Evolutionary conservation across 1,140 invertebrate genomes (phyloP), one percentile per base, ranked within the genome.

Genomic region (Orchestia grillus): DNA sequence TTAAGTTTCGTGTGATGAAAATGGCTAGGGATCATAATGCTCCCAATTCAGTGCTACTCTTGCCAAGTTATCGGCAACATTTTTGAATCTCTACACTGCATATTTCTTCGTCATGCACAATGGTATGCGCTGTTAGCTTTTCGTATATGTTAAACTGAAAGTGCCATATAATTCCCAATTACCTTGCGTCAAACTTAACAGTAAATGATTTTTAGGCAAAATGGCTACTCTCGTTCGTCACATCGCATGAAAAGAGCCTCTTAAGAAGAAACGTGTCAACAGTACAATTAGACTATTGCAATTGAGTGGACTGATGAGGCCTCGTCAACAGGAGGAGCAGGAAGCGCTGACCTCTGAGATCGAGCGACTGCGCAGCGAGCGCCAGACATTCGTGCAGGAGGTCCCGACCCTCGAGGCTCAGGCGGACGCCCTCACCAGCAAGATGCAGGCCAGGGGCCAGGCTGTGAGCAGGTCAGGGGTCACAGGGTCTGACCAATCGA

Each of bases 401-500:
- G 47, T 94, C 44, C 92, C 92, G 36, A 44, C 40, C 28, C 11
- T 94, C 43, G 92, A 94, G 43, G 44, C 92, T 0, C 92, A 94
- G 44, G 92, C 92, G 28, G 92, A 94, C 0, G 44, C 92, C 41
- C 6, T 94, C 36, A 40, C 43, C 16, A 45, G 16, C 41, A 94
- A 94, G 44, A 11, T 94, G 11, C 43, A 94, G 44, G 92, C 4
- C 43, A 94, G 92, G 47, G 92, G 92, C 3, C 92, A 94, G 44
- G 92, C 92, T 94, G 44, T 94, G 0, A 94, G 92, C 92, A 94
- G 92, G 92, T 94, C 44, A 94, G 92, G 45, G 0, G 36, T 92
- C 47, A 19, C n/a, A n/a, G n/a, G n/a, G n/a, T n/a, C n/a, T n/a
- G n/a, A n/a, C n/a, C n/a, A n/a, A 77, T 77, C 16, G 16, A n/a